Evolutionary conservation across 2,888 invertebrate genomes (phyloP), one percentile per base, ranked within the genome.

Genomic region (Tanaodytes sp.): DNA sequence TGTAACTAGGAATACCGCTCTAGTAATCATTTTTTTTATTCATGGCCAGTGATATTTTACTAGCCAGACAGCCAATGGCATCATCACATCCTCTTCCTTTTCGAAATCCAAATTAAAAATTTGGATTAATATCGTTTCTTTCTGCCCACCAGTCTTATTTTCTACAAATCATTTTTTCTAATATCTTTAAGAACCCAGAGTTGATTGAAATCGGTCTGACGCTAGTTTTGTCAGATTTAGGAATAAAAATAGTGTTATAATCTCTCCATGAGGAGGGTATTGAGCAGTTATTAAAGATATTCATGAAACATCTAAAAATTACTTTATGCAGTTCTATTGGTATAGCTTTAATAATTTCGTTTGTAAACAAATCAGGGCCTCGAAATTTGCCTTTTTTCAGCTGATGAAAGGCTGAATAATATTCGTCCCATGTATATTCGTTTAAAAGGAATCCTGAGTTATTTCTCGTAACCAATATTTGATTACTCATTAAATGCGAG

Each of bases 101-200:
- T 2, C 57, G 40, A 27, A 49, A 57, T 18, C 64, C 64, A 15
- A 19, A 33, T 45, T 65, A 58, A 2, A 4, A 9, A 0, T 3
- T 15, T 1, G 49, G 57, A 2, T 57, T 2, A 8, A 39, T 9
- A 16, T 1, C 33, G 0, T 48, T 42, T 11, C 14, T n/a, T 37
- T 65, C 58, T 5, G 31, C 5, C 43, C 37, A 65, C 51, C 57
- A 65, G 6, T 52, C 51, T 8, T 59, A 33, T 31, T 46, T 59
- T 33, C 45, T 36, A 37, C 43, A 58, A 9, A 61, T 1, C 12
- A 66, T 59, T 12, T n/a, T 59, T 12, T 66, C 59, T 12, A 52
- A 48, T 9, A 61, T 12, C 18, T 66, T 66, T 16, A 49, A 14
- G 14, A 49, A 20, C 11, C 19, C 16, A 5, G 20, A 49, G 14